A percentile compares a stretch with the other conserved stretches of the same genome.
Conservation (phyloP, 2,888 invertebrate species). For the Clivina fossor region DNA sequence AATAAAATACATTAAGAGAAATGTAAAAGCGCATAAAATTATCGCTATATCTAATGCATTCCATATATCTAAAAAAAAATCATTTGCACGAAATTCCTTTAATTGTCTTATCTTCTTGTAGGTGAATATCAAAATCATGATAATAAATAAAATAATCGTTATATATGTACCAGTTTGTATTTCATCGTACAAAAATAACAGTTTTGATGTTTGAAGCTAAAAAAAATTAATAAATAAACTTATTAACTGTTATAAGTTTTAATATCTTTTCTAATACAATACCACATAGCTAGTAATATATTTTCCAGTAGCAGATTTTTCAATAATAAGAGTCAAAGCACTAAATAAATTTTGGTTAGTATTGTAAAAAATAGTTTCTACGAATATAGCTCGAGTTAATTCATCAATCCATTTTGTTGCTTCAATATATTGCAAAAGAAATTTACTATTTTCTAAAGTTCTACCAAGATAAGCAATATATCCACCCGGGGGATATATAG, state of each 20-base stretch:
- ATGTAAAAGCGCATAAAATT: slow-evolving; percentile 39
- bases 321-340: slow-evolving; percentile 42
- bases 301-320: slow-evolving; percentile 44
- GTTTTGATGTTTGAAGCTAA: slow-evolving; percentile 43
- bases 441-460: slow-evolving; percentile 43
- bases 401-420: slow-evolving; percentile 44
- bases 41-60: slow-evolving; percentile 43
- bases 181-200: slow-evolving; percentile 41
- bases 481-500: slow-evolving; percentile 44
- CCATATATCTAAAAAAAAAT: slow-evolving; percentile 41
- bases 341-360: slow-evolving; percentile 46
- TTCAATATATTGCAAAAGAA: slow-evolving; percentile 42
- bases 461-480: slow-evolving; percentile 45
- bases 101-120: slow-evolving; percentile 38
- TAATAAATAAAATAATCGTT: slow-evolving; percentile 38
- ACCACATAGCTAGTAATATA: slow-evolving; percentile 36
- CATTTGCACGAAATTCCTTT: slow-evolving; percentile 30
- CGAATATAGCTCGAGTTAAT: slow-evolving; percentile 42
- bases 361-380: slow-evolving; percentile 46
- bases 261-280: slow-evolving; percentile 3
- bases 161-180: slow-evolving; percentile 33
- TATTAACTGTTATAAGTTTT: not conserved
- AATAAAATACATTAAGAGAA: slow-evolving; percentile 39
- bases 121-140: slow-evolving; percentile 38
- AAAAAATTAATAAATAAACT: slow-evolving; percentile 31